Conservation (phyloP, 1,140 invertebrate genomes). For the Cydia fagiglandana region DNA sequence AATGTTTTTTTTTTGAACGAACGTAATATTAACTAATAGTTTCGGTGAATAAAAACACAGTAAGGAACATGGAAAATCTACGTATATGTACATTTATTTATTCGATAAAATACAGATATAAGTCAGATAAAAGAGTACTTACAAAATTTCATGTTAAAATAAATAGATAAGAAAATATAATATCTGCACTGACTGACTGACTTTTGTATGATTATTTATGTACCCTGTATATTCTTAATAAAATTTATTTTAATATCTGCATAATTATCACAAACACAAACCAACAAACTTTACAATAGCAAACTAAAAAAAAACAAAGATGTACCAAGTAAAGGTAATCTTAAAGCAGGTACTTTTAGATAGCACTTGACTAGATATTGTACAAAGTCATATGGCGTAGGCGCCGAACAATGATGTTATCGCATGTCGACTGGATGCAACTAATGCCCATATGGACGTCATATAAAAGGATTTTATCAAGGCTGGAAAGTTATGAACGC, state of each 20-base stretch:
- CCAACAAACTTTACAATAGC: slow-evolving; percentile 1
- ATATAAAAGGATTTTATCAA: slow-evolving; percentile 19
- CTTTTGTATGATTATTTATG: too few relatives aligned
- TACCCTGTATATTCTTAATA: too few relatives aligned
- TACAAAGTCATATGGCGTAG: not conserved
- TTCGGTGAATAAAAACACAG: too few relatives aligned
- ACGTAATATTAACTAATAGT: too few relatives aligned
- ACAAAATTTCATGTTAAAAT: not conserved
- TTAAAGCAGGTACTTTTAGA: slow-evolving; percentile 4
- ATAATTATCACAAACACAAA: not conserved
- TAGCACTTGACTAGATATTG: not conserved
- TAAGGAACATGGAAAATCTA: too few relatives aligned
- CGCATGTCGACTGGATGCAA: not conserved
- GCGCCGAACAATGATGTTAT: slow-evolving; percentile 5
- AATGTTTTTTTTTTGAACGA: too few relatives aligned
- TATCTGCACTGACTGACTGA: too few relatives aligned
- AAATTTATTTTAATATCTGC: too few relatives aligned
- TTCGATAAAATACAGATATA: too few relatives aligned
- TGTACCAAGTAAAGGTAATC: not conserved
- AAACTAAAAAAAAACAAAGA: not conserved
- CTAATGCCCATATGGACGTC: slow-evolving; percentile 5
- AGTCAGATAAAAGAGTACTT: not conserved
- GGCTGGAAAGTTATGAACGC: not conserved
- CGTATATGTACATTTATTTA: too few relatives aligned
- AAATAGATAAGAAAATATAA: not conserved